Evolutionary conservation across 2,113 vertebrate species (phyloP), one percentile per base, ranked within the genome.

Genomic region (Urocynchramus pylzowi): DNA sequence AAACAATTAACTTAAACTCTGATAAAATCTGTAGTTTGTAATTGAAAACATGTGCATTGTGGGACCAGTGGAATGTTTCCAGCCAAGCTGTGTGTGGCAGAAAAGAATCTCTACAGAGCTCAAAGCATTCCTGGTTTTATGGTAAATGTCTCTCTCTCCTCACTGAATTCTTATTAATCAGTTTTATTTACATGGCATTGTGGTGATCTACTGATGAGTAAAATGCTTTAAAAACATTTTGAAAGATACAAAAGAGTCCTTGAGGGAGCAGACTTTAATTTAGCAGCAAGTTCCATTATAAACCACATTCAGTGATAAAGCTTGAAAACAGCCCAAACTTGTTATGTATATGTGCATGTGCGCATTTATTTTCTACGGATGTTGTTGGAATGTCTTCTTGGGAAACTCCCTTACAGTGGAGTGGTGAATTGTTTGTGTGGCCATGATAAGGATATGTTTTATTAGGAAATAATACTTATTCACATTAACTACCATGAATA

Each of bases 161-260:
- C 95, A 86, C 80, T 96, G 95, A 97, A 96, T 96, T 97, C 97
- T 97, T 97, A 98, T 97, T 98, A 98, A 98, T 97, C 96, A 96
- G 80, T 94, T 97, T 97, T 98, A 96, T 97, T 97, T 98, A 94
- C 96, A 83, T 95, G 97, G 95, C 45, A 2, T 97, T 97, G 96
- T 94, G 96, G 94, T 78, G 75, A 97, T 96, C 22, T n/a, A 75
- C 67, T 87, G 82, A 97, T 95, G 84, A 96, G 89, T 75, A 78
- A 95, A 98, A 94, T 50, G 45, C 81, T 96, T 97, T 92, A 78
- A 95, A 96, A 96, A 97, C 83, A 76, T 97, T 97, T 95, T 95
- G 94, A 93, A 97, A 91, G 85, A 92, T 82, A 69, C 53, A 13
- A 80, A 89, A 95, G 88, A 96, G 87, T 87, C 92, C 96, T 97